Base-by-base conservation (phyloP, 2,888 invertebrate genomes). In the Dendrolimus houi region DNA sequence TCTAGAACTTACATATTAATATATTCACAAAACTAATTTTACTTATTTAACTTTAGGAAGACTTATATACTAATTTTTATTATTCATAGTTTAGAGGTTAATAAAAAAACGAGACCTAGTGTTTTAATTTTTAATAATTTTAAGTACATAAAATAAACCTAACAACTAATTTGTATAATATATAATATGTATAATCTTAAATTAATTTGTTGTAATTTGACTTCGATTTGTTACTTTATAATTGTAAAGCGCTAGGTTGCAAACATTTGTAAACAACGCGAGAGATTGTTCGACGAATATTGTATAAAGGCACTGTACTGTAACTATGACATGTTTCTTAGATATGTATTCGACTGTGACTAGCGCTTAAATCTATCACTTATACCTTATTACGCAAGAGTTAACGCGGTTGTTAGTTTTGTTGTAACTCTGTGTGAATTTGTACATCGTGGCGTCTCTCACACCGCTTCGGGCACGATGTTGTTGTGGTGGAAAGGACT, bases 401-500 rank as follows among this genome's bases (percentile, higher is more conserved):
- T 84, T 84, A 81, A 83, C 79, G 82, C 85, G 82, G 83, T 83
- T 82, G 83, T 85, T 83, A 84, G 81, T 81, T 65, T 76, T 74
- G 73, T 71, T 71, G 73, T 71, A 74, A 77, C 71, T 72, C 75
- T 72, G 64, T 64, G 74, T 69, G 69, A 65, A 59, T 60, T 78
- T 75, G 75, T 75, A 72, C 72, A 47, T 10, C 12, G 47, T 47
- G 12, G 66, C 60, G 60, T 57, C 59, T 65, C 64, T 92, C 91
- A 93, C 67, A 93, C 92, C 72, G 92, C 92, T 74, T 93, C 93
- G 57, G 93, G 93, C 64, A 92, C 92, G 67, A 93, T 92, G 74
- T 92, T 92, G 79, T 85, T 92, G 82, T 93, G 92, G 72, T 93
- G 92, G 85, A 93, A 93, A 59, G 92, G 92, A 79, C 92, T 92